phyloP scores from a whole-genome alignment of 2,113 vertebrate species.

The Potamarius usumacintae region DNA sequence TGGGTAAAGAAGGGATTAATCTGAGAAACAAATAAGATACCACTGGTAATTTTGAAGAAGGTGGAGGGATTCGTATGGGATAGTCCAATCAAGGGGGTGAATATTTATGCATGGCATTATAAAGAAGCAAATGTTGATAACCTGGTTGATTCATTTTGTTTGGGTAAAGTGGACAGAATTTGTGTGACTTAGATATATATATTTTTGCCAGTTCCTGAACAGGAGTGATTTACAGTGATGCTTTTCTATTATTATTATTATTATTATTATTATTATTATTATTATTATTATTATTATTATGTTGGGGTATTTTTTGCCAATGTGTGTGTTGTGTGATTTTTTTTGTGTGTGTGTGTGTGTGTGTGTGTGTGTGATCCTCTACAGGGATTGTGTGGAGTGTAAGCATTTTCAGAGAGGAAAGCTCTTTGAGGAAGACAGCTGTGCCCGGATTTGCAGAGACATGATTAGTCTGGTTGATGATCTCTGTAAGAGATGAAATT shows the following conservation, averaged over 20 bases:
- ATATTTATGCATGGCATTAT: not conserved
- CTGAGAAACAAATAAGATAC: not conserved
- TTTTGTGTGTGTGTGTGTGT: not conserved
- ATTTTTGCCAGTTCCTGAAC: not conserved
- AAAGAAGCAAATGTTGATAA: not conserved
- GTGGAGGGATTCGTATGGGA: not conserved
- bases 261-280: too few species aligned
- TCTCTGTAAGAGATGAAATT: conserved; percentile 73
- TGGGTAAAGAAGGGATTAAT: not conserved
- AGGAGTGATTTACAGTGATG: not conserved
- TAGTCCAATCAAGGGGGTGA: not conserved
- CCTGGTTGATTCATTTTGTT: not conserved
- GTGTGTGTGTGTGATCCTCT: conserved; percentile 3
- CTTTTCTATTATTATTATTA: not conserved
- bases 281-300: too few species aligned
- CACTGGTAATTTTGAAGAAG: not conserved
- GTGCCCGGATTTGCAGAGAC: conserved; percentile 85
- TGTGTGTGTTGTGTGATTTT: not conserved
- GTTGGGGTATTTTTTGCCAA: not conserved
- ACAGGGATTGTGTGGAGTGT: conserved; percentile 93
- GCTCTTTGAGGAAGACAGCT: conserved; percentile 79
- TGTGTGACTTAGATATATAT: not conserved
- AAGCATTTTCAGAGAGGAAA: conserved; percentile 87
- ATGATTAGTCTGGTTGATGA: conserved; percentile 83
- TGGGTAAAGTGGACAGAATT: not conserved